phyloP scores from a whole-genome alignment of 1,140 invertebrate species.

The Drosophila tsacasi region DNA sequence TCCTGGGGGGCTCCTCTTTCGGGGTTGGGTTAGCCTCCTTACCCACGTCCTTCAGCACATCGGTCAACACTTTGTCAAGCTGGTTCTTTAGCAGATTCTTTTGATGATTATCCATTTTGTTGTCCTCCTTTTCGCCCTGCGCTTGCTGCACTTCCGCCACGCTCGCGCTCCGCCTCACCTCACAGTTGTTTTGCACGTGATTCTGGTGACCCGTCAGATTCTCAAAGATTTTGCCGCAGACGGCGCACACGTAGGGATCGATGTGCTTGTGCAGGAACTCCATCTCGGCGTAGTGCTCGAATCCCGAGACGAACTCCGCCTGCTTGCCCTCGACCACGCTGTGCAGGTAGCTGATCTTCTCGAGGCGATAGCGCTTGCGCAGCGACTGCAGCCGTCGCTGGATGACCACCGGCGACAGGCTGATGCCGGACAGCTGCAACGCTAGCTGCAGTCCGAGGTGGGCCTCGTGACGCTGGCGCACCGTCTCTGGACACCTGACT shows the following conservation, averaged over 20 bases:
- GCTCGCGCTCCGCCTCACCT: conserved; percentile 11
- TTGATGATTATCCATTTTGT: background rate
- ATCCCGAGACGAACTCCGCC: conserved; percentile 51
- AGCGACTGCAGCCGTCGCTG: conserved; percentile 66
- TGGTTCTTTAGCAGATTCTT: background rate
- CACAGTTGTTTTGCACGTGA: conserved; percentile 61
- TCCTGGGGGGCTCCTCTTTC: background rate
- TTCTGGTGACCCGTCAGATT: conserved; percentile 58
- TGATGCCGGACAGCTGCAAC: conserved; percentile 44
- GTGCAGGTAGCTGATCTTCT: conserved; percentile 75
- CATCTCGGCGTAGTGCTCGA: conserved; percentile 71
- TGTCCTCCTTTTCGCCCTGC: background rate
- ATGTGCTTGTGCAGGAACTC: conserved; percentile 78
- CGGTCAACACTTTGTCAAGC: background rate
- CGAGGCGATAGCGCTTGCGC: conserved; percentile 70
- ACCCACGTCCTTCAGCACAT: background rate
- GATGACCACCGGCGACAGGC: conserved; percentile 59
- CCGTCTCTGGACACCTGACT: conserved; percentile 28
- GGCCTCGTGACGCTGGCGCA: conserved; percentile 37
- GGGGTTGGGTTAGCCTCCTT: background rate
- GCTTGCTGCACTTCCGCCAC: background rate
- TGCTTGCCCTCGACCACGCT: conserved; percentile 66
- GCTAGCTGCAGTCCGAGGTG: conserved; percentile 52
- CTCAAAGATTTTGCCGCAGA: conserved; percentile 74
- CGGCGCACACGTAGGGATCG: conserved; percentile 72